phyloP scores from a whole-genome alignment of 2,888 invertebrate genomes.

The Conistra vaccinii region DNA sequence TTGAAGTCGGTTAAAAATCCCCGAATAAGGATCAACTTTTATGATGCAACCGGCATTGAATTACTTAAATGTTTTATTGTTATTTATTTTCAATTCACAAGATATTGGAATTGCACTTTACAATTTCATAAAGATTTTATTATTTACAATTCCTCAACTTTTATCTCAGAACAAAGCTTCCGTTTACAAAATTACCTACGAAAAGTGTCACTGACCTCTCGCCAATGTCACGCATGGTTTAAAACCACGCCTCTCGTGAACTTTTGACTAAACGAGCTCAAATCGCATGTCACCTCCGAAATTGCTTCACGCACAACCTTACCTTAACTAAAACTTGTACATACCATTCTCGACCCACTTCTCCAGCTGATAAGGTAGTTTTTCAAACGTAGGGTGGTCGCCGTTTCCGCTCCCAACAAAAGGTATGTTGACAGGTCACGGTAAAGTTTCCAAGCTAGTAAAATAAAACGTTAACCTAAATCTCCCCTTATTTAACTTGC shows the following conservation, averaged over 20 bases:
- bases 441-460: slow-evolving; percentile 64
- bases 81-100: background rate
- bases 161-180: slow-evolving; percentile 39
- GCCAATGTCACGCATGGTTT: slow-evolving; percentile 65
- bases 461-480: slow-evolving; percentile 72
- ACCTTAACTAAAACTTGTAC: slow-evolving; percentile 6
- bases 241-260: slow-evolving; percentile 61
- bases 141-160: slow-evolving; percentile 6
- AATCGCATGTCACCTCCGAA: slow-evolving; percentile 49
- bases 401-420: slow-evolving; percentile 53
- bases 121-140: background rate
- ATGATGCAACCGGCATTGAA: slow-evolving; percentile 5
- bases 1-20: too few species aligned
- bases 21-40: background rate
- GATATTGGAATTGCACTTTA: background rate
- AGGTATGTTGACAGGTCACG: slow-evolving; percentile 73
- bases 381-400: slow-evolving; percentile 19
- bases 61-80: background rate
- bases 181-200: slow-evolving; percentile 25
- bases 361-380: background rate
- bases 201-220: slow-evolving; percentile 59
- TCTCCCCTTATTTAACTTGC: slow-evolving; percentile 67
- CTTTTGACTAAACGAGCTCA: slow-evolving; percentile 59
- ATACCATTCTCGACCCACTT: slow-evolving; percentile 52
- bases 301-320: slow-evolving; percentile 45